Evolutionary conservation across 1,140 invertebrate genomes (phyloP).

Genomic region (Cryptotermes secundus): DNA sequence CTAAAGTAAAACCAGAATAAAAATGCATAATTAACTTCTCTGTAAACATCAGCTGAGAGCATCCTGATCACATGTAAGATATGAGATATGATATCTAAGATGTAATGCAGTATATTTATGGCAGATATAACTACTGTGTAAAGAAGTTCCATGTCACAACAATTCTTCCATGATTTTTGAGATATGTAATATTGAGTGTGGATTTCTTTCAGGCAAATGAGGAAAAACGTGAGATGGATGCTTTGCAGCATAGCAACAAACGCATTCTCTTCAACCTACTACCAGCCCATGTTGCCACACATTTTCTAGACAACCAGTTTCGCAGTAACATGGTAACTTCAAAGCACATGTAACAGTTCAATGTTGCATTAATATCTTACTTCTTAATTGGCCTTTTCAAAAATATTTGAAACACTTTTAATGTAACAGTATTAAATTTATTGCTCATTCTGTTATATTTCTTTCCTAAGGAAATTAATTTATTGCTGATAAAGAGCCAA

Average conservation of each 20-base stretch:
- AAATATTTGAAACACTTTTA: background rate
- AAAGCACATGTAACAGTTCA: no score
- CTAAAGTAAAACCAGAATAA: background rate
- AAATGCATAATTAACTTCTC: background rate
- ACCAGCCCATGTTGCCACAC: slow-evolving; percentile 88
- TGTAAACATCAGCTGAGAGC: background rate
- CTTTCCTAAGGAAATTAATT: background rate
- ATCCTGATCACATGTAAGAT: background rate
- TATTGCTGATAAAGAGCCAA: background rate
- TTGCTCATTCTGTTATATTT: background rate
- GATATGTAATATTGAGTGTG: background rate
- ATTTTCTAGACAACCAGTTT: slow-evolving; percentile 88
- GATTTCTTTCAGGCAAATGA: slow-evolving; percentile 66
- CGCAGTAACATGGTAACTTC: slow-evolving; percentile 77
- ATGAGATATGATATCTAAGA: background rate
- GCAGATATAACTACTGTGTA: no score
- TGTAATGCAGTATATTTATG: no score
- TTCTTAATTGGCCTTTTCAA: background rate
- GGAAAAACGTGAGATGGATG: slow-evolving; percentile 89
- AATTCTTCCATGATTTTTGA: background rate
- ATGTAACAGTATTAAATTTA: background rate
- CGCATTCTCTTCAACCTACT: slow-evolving; percentile 90
- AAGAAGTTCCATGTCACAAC: background rate
- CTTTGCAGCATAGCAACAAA: slow-evolving; percentile 82
- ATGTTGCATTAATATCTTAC: background rate